Evolutionary conservation across 1,140 invertebrate genomes (phyloP).

Genomic region (Drosophila cardini): DNA sequence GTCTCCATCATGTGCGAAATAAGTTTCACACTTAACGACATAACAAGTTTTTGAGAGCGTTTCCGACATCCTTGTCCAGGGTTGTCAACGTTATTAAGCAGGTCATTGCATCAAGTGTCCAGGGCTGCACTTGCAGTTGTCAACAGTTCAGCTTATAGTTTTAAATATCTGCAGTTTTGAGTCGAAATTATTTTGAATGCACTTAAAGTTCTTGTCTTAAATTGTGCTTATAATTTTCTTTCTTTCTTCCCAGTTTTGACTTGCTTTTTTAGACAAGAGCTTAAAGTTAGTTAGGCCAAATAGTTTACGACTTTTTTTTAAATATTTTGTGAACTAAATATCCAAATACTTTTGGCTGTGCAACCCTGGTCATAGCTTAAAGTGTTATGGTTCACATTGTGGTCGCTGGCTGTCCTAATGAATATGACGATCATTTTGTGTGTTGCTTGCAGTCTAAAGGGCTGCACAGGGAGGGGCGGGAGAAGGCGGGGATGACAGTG

Average conservation of each 20-base stretch:
- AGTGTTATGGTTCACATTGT: slow-evolving; percentile 37
- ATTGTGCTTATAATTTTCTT: too few species aligned
- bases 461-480: not conserved
- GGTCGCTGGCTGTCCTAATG: slow-evolving; percentile 39
- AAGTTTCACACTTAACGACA: slow-evolving; percentile 83
- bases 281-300: too few species aligned
- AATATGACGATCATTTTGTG: slow-evolving; percentile 33
- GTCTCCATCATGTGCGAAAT: slow-evolving; percentile 78
- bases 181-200: too few species aligned
- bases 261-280: too few species aligned
- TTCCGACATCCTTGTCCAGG: slow-evolving; percentile 57
- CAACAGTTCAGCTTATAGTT: too few species aligned
- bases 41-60: slow-evolving; percentile 71
- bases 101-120: slow-evolving; percentile 66
- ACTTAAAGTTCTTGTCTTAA: too few species aligned
- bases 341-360: not conserved
- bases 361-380: slow-evolving; percentile 43
- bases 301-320: too few species aligned
- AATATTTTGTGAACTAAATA: too few species aligned
- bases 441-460: slow-evolving; percentile 20
- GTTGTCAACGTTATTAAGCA: slow-evolving; percentile 54
- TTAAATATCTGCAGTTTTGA: too few species aligned
- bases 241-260: too few species aligned
- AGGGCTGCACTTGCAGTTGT: slow-evolving; percentile 33
- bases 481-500: not conserved